These are phyloP conservation scores for Hypercompe scribonia DNA, from an alignment of 2,888 invertebrate species.

Conservation along the genomic window DNA sequence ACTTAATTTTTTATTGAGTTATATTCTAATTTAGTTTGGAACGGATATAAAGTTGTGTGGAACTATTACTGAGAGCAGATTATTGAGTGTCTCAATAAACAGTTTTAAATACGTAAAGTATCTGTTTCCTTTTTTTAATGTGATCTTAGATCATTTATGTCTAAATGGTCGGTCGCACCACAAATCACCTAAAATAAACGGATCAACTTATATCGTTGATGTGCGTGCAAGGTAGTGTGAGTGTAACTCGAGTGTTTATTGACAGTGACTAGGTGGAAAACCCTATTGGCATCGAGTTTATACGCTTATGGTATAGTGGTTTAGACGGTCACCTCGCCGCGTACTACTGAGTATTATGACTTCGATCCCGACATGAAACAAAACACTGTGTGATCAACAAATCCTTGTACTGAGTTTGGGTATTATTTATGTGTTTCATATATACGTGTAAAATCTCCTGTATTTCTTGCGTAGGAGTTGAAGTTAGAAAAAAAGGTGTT, in stretches of 20 bases:
- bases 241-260: no score
- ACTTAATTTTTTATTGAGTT: constrained; percentile 23
- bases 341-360: no score
- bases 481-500: no score
- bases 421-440: no score
- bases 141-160: neutral
- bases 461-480: no score
- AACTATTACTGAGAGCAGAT: constrained; percentile 19
- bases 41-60: constrained; percentile 16
- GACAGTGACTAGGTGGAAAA: neutral
- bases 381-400: no score
- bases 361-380: no score
- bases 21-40: constrained; percentile 17
- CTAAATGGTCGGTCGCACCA: neutral
- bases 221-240: no score
- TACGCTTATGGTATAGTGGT: no score
- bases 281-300: neutral
- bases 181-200: neutral
- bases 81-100: constrained; percentile 14
- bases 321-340: no score
- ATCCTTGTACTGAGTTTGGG: no score
- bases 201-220: neutral
- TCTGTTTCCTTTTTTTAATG: neutral
- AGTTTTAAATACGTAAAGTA: constrained; percentile 1
- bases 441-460: no score